Evolutionary conservation across 2,888 invertebrate species (phyloP), one percentile per base, ranked within the genome.

Genomic region (Seira ritae): DNA sequence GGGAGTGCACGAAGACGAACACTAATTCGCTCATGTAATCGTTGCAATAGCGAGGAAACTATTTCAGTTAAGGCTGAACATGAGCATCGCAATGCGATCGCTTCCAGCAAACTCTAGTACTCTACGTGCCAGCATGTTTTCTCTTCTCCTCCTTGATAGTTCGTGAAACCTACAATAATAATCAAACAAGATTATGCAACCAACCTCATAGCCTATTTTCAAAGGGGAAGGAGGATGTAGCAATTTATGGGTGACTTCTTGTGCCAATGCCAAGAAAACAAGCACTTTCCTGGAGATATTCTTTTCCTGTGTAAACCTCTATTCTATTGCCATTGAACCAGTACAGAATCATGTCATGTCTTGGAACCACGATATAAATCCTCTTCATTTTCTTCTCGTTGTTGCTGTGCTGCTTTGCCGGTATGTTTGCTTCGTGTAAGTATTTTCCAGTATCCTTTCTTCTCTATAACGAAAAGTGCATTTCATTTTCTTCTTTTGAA

Each of bases 181-280:
- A n/a, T 50, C 50, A 50, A 50, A 50, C 17, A 50, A 50, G 50
- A 50, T 50, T 50, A 12, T 50, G 50, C 50, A 50, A 50, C 50
- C 50, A 50, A 50, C 50, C 17, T 50, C 50, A 50, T 50, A 50
- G n/a, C n/a, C n/a, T n/a, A n/a, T n/a, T n/a, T n/a, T 50, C 31
- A 31, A 31, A 31, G 50, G 15, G 50, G 50, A 50, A 50, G 31
- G 31, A 31, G 2, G 31, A 31, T 2, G 31, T n/a, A n/a, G 17
- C 17, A 50, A n/a, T n/a, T 50, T 8, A 50, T 50, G 50, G 15
- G 50, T 50, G 12, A 50, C 50, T 50, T 50, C 31, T 50, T 50
- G 50, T 50, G 50, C 50, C 50, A 50, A 50, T 50, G 50, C 50
- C 50, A 50, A 50, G 50, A 50, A 50, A 50, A 50, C 50, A 15